Evolutionary conservation across 2,113 vertebrate genomes (phyloP), one percentile per base, ranked within the genome.

Genomic region (Suncus etruscus): DNA sequence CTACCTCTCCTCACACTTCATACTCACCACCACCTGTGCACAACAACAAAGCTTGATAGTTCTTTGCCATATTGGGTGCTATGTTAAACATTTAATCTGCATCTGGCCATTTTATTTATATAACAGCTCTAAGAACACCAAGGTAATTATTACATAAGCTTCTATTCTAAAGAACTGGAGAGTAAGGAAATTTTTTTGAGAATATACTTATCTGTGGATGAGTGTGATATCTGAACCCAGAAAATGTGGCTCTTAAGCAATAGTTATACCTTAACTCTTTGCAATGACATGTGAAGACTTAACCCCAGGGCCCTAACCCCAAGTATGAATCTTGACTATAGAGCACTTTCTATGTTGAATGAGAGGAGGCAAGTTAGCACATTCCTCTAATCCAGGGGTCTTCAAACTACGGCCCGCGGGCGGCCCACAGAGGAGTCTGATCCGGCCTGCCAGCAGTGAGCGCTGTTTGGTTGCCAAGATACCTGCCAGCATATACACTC

Each of bases 41-140:
- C 8, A 31, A 39, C 47, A 47, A 51, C 47, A 39, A 87, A 66
- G 78, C 18, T 45, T 70, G 20, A 12, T 20, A 10, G 18, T 24
- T 14, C 7, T 47, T 50, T 16, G 27, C 14, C 1, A 0, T 22
- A 3, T 2, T 1, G 3, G 24, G 14, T 24, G 4, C 66, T 11
- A 2, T 58, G 20, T 27, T n/a, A 61, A 86, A 86, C 25, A 32
- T 6, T 32, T 63, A 1, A 14, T 31, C 61, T 51, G 58, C 7
- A 20, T 15, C 58, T 20, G 58, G 58, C 22, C 16, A 61, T 61
- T 61, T 61, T 20, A 22, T 61, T 15, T 61, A 61, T 22, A 61
- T 22, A 61, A 61, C 58, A 61, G 22, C 16, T 20, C 18, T 15
- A 61, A 61, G 58, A 61, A 61, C 16, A 6, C 22, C 58, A 61